A percentile compares a stretch with the other conserved stretches of the same genome.
Evolutionary conservation across 2,797 vertebrate genomes (phyloP).

Genomic region (Xiphophorus birchmanni): DNA sequence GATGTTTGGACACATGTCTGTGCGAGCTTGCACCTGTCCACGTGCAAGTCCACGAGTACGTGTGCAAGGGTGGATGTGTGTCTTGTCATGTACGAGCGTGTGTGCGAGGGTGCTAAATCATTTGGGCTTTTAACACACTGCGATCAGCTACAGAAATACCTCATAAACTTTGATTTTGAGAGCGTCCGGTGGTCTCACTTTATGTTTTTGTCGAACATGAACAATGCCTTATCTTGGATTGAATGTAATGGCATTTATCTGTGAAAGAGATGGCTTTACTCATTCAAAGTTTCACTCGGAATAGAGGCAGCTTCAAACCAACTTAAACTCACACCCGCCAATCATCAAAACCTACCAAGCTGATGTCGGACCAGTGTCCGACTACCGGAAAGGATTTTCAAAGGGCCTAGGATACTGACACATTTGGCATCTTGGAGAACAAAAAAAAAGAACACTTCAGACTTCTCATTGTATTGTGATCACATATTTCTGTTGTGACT

Average conservation of each 20-base stretch:
- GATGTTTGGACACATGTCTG: constrained; percentile 18
- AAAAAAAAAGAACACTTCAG: constrained; percentile 87
- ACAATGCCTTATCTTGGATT: constrained; percentile 99
- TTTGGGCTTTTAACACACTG: constrained; percentile 76
- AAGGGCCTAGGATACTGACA: constrained; percentile 75
- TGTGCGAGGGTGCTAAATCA: constrained; percentile 55
- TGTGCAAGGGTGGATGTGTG: constrained; percentile 12
- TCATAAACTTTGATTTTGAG: constrained; percentile 84
- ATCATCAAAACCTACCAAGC: constrained; percentile 79
- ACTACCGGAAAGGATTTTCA: constrained; percentile 77
- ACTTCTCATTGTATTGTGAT: constrained; percentile 94
- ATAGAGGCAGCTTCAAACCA: constrained; percentile 87
- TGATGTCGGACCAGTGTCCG: constrained; percentile 70
- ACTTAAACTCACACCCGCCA: constrained; percentile 80
- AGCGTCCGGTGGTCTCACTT: constrained; percentile 73
- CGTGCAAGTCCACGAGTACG: constrained; percentile 8
- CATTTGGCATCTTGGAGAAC: constrained; percentile 67
- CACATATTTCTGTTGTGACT: constrained; percentile 94
- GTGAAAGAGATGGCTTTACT: constrained; percentile 86
- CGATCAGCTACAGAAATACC: constrained; percentile 86
- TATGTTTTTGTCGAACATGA: constrained; percentile 86
- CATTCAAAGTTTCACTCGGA: constrained; percentile 81
- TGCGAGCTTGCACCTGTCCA: constrained; percentile 1
- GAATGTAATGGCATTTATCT: constrained; percentile 95
- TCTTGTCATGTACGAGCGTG: not conserved